Evolutionary conservation across 2,797 vertebrate genomes (phyloP), one percentile per base, ranked within the genome.

Genomic region (Harpagifer antarcticus): DNA sequence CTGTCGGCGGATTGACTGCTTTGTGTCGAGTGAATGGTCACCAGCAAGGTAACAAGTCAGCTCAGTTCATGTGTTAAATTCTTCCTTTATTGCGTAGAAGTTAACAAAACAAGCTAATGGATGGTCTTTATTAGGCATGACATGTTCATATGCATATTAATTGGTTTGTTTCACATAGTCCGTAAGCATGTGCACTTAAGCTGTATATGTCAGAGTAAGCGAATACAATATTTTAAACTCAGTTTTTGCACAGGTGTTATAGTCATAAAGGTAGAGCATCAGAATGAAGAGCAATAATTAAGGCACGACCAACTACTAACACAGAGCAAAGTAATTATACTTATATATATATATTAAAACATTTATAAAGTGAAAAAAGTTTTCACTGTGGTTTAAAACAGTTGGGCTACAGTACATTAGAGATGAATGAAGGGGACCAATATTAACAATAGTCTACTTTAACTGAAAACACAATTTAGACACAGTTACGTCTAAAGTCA

Each of bases 41-140:
- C 17, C 81, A 74, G 19, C 75, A 76, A 91, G 94, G 95, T 94
- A 93, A 81, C 52, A 37, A 37, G 33, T 37, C 33, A 37, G 33
- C 33, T 37, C 1, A 37, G 33, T 37, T 37, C 33, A 37, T 37
- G 33, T 37, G 33, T 37, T 37, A 7, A 37, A 37, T 37, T 37
- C 8, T 37, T 37, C 33, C 1, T 37, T 37, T 37, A 37, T 37
- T 37, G 33, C 33, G 33, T 37, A 9, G 8, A 37, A 37, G 6
- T 37, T 9, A 37, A 37, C 33, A 37, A 37, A 37, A 37, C 33
- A 7, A 37, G 33, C 33, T 37, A 6, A 6, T 37, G 6, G 37
- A 37, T 6, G 7, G 33, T 9, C 33, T 37, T 37, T 37, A 37
- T 37, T 37, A 9, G 33, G 33, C 33, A 37, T 6, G 33, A 37